Base-by-base conservation (phyloP, 2,888 invertebrate genomes). In the Leptinotarsa haldemani region DNA sequence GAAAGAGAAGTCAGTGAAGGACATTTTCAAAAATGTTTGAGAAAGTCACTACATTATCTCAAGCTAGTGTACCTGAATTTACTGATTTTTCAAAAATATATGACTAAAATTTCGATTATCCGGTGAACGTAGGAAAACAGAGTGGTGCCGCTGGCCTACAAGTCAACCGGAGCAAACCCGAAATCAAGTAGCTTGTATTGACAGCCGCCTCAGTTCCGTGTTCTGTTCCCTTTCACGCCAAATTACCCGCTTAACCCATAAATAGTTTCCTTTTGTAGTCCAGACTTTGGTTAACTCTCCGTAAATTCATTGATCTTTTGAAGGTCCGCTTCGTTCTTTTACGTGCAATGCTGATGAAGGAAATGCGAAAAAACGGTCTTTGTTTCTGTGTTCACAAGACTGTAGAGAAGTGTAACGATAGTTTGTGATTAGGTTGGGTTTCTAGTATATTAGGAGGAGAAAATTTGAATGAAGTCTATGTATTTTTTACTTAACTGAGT, bases 231-330 rank as follows among this genome's bases (percentile, higher is more conserved):
- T 81, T 83, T 82, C 80, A 81, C 81, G 81, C 77, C 77, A 82
- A 83, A 83, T 83, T 83, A 83, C 81, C 79, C 79, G 73, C 79
- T 79, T 79, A 80, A 79, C 80, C 77, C 75, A 72, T 74, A 77
- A 78, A 80, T 79, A 79, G 78, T 79, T 81, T 80, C 80, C 79
- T 81, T 82, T 83, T 81, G 81, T 80, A 78, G 77, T 66, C 68
- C 53, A 72, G 75, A 77, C 77, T 78, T 74, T 75, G 79, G 79
- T 78, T 81, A 82, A 81, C 80, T 80, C 75, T 78, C 78, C 78
- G 79, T 77, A 79, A 81, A 82, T 80, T 79, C 75, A 79, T 78
- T 80, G 80, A 77, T 79, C 79, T 78, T 78, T 79, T 80, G 80
- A 79, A 81, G 78, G 76, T 71, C 68, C 68, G 22, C 69, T 56